These are phyloP conservation scores for Marronus borbonicus DNA, from an alignment of 2,888 invertebrate species.

Conservation along the genomic window DNA sequence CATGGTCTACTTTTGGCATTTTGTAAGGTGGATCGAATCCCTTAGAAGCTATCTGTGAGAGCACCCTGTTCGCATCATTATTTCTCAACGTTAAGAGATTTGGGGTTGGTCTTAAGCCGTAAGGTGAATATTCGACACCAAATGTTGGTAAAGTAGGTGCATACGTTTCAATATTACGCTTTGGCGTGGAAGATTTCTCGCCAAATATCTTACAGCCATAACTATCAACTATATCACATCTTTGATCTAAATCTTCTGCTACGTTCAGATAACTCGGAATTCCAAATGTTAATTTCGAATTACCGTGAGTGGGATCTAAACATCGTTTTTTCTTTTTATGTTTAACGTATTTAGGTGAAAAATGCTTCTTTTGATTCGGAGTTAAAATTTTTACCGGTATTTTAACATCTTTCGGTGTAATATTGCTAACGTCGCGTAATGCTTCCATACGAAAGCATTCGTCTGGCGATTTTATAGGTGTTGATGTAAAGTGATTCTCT, in stretches of 20 bases:
- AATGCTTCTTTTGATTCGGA: conserved; percentile 17
- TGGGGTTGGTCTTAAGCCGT: conserved; percentile 67
- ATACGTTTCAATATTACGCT: conserved; percentile 66
- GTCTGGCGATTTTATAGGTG: conserved; percentile 72
- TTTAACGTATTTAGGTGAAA: conserved; percentile 53
- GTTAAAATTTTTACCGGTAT: conserved; percentile 10
- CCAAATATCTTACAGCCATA: conserved; percentile 37
- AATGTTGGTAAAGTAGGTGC: conserved; percentile 72
- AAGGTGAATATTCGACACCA: conserved; percentile 74
- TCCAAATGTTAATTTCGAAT: conserved; percentile 54
- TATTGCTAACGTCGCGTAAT: conserved; percentile 76
- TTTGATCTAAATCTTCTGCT: conserved; percentile 67
- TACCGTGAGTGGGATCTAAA: conserved; percentile 60
- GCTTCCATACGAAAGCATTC: conserved; percentile 67
- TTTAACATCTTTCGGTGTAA: conserved; percentile 71
- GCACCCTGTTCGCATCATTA: conserved; percentile 67
- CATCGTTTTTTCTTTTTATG: conserved; percentile 67
- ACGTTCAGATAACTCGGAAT: conserved; percentile 63
- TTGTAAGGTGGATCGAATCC: conserved; percentile 71
- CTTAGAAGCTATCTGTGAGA: conserved; percentile 69
- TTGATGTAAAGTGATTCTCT: conserved; percentile 76
- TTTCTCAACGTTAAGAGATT: conserved; percentile 67
- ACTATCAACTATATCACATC: conserved; percentile 56
- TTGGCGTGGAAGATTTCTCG: conserved; percentile 35
- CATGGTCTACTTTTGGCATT: conserved; percentile 63